Evolutionary conservation across 2,797 vertebrate genomes (phyloP).

Genomic region (Florisuga fusca): DNA sequence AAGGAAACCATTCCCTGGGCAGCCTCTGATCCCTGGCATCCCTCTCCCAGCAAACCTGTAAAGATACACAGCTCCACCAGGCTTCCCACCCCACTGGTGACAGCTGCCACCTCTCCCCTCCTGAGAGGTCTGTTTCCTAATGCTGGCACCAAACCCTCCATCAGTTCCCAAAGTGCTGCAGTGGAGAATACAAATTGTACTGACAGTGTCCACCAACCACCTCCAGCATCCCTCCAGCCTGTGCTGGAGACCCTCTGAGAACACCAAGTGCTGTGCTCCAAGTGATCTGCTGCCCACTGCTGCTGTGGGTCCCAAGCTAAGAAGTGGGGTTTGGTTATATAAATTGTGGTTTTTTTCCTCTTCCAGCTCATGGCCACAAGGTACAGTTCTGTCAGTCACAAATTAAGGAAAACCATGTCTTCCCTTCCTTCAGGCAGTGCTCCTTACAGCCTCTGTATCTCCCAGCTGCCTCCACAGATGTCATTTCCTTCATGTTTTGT

Average conservation of each 20-base stretch:
- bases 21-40: background rate
- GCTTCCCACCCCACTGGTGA: accelerated
- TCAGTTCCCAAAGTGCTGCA: background rate
- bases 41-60: background rate
- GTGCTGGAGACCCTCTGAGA: accelerated
- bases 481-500: background rate
- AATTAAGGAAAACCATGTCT: slow-evolving; percentile 52
- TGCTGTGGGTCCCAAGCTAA: background rate
- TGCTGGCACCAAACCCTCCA: background rate
- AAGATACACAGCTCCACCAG: background rate
- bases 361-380: slow-evolving; percentile 1
- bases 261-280: background rate
- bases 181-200: background rate
- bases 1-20: background rate
- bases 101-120: background rate
- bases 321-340: background rate
- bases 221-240: background rate
- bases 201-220: accelerated
- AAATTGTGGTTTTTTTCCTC: background rate
- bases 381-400: slow-evolving; percentile 22
- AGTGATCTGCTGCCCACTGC: background rate
- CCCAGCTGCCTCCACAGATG: background rate
- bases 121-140: background rate
- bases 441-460: background rate
- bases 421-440: slow-evolving; percentile 10